A percentile compares a stretch with the other conserved stretches of the same genome.
Evolutionary conservation across 2,797 vertebrate species (phyloP).

Genomic region (Pantherophis alleghaniensis): DNA sequence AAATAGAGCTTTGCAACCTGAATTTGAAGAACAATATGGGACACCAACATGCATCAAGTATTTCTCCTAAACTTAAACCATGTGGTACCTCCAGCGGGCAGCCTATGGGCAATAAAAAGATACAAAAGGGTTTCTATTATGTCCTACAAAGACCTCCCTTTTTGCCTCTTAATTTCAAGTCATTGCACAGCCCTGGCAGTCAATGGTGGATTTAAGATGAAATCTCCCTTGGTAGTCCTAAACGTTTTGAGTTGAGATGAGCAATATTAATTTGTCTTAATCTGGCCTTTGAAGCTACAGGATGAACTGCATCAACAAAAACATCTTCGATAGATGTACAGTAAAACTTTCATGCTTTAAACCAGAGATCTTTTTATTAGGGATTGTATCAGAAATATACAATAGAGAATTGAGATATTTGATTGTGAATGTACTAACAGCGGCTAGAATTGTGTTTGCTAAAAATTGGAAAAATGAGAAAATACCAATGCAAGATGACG

Average conservation of each 20-base stretch:
- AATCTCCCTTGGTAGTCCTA: neutral
- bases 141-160: neutral
- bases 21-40: neutral
- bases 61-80: neutral
- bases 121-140: neutral
- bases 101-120: neutral
- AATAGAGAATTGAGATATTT: too few relatives aligned
- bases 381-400: too few relatives aligned
- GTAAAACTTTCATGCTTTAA: neutral
- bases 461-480: too few relatives aligned
- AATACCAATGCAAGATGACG: too few relatives aligned
- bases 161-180: neutral
- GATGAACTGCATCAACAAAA: constrained; percentile 31
- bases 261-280: neutral
- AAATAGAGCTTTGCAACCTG: neutral
- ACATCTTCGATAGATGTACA: neutral
- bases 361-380: too few relatives aligned
- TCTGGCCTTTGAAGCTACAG: constrained; percentile 31
- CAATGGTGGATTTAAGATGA: constrained; percentile 6
- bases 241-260: neutral
- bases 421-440: too few relatives aligned
- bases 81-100: neutral
- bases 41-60: neutral
- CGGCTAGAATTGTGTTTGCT: too few relatives aligned
- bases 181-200: neutral